phyloP scores from a whole-genome alignment of 2,797 vertebrate species.

The Sebastes oblongus region DNA sequence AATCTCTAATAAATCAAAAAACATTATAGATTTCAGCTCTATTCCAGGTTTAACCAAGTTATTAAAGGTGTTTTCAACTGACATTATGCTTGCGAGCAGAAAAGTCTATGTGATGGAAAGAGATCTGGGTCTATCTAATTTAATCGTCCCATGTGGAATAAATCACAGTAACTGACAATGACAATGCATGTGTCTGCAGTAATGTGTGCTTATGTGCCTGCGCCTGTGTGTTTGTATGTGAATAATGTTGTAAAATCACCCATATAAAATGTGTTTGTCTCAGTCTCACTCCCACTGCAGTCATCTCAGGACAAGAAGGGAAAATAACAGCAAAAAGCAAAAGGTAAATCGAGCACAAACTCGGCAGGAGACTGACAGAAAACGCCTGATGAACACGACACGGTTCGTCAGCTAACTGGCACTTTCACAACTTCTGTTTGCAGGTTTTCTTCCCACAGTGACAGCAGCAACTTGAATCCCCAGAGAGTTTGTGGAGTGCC shows the following conservation, averaged over 20 bases:
- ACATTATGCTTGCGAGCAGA: background rate
- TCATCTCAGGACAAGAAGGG: background rate
- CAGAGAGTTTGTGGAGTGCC: background rate
- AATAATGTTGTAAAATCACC: background rate
- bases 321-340: background rate
- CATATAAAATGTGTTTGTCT: background rate
- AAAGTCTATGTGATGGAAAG: background rate
- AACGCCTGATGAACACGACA: background rate
- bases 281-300: background rate
- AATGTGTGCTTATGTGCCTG: background rate
- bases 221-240: background rate
- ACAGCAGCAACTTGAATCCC: constrained; percentile 1
- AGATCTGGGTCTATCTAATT: background rate
- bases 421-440: background rate
- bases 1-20: background rate
- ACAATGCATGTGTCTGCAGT: background rate
- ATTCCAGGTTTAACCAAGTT: background rate
- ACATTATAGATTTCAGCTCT: background rate
- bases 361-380: background rate
- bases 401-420: background rate
- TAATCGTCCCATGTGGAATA: background rate
- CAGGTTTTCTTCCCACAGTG: background rate
- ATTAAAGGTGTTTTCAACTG: background rate
- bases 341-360: background rate
- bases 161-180: background rate